Evolutionary conservation across 2,888 invertebrate species (phyloP).

Genomic region (Tupiocoris notatus): DNA sequence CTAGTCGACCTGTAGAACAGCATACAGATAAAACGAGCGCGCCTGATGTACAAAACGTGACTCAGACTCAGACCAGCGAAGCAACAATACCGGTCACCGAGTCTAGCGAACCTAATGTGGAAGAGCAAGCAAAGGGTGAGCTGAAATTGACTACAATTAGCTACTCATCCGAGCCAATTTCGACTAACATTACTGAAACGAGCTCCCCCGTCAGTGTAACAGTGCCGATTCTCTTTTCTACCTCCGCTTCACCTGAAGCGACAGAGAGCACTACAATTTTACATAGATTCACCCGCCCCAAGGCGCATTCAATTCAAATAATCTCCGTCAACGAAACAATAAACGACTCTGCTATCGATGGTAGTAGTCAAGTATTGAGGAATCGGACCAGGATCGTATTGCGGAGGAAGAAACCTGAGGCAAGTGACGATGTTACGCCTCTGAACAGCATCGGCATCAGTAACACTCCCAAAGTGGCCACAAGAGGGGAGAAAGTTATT

Average conservation of each 20-base stretch:
- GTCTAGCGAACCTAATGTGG: background rate
- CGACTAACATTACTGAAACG: background rate
- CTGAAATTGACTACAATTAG: background rate
- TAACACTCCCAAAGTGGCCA: slow-evolving; percentile 9
- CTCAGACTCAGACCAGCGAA: background rate
- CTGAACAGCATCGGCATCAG: background rate
- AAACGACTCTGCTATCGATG: background rate
- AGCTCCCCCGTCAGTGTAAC: background rate
- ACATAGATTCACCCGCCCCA: slow-evolving; percentile 23
- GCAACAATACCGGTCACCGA: background rate
- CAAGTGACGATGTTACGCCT: background rate
- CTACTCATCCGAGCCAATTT: background rate
- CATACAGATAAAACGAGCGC: slow-evolving; percentile 47
- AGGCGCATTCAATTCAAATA: slow-evolving; percentile 15
- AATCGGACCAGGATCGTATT: slow-evolving; percentile 40
- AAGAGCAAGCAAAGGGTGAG: background rate
- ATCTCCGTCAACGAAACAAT: slow-evolving; percentile 21
- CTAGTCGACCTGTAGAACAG: slow-evolving; percentile 47
- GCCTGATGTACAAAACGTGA: slow-evolving; percentile 5
- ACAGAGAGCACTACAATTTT: background rate
- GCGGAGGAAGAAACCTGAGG: slow-evolving; percentile 39
- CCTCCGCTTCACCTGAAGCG: slow-evolving; percentile 14
- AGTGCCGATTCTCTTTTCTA: background rate
- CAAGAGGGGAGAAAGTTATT: slow-evolving; percentile 17
- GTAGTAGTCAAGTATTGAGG: background rate